Evolutionary conservation across 1,140 invertebrate genomes (phyloP), one percentile per base, ranked within the genome.

Genomic region (Muscidifurax raptorellus): DNA sequence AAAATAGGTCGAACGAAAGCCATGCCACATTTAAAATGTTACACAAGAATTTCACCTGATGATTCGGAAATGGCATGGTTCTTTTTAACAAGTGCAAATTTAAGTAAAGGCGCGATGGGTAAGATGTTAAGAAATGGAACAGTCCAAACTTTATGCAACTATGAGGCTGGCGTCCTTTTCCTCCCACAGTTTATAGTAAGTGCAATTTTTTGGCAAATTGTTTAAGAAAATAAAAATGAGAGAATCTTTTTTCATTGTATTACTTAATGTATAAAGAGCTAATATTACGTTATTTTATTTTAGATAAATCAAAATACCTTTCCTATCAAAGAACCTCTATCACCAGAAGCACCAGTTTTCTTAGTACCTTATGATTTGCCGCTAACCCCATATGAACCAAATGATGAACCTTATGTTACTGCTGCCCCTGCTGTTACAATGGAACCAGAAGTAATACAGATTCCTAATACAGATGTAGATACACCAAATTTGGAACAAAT

Each of bases 41-140:
- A 99, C 90, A 95, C 95, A 0, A 94, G 98, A 75, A 90, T 97
- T 4, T 97, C 97, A 0, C 95, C 93, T 83, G 96, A 94, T 93
- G 89, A 92, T 71, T 93, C 93, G 76, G 92, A 94, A 90, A 94
- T 95, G 85, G 95, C 95, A 84, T 97, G 96, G 95, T 98, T 98
- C 90, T 91, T 98, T 0, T 93, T 99, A 0, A 98, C 98, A 0
- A 98, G 97, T 87, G 97, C 97, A 0, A 99, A 99, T 93, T 91
- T 99, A 4, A 99, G 98, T 22, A 99, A 98, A 94, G 97, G 98
- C 25, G 98, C 98, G 1, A 99, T 98, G 98, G 98, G 98, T 82
- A 81, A 71, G 36, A 94, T 93, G n/a, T 87, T 94, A 95, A 81
- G 93, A 94, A 18, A 5, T n/a, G 13, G 64, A 12, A 90, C 93